Percentiles rank a stretch among this genome's conserved stretches.
Evolutionary conservation across 2,113 vertebrate genomes (phyloP).

Genomic region (Todiramphus chloris): DNA sequence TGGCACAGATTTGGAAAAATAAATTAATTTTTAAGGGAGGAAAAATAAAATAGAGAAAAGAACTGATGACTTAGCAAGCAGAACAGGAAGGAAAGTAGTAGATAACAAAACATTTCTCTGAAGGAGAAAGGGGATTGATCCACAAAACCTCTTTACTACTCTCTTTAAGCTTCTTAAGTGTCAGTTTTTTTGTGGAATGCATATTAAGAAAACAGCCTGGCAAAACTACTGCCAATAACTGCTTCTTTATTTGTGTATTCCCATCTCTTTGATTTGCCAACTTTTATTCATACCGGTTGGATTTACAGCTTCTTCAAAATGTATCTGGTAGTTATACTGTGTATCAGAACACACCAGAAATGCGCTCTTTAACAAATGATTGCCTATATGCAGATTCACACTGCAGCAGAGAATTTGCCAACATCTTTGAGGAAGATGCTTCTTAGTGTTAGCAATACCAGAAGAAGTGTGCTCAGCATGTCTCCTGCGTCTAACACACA

Average conservation of each 20-base stretch:
- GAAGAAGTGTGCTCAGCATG: background rate
- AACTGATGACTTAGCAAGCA: background rate
- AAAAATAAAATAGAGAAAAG: background rate
- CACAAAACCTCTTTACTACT: background rate
- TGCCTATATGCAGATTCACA: background rate
- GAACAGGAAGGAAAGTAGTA: background rate
- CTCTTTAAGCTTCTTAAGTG: background rate
- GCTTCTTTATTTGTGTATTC: background rate
- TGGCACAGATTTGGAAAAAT: background rate
- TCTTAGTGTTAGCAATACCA: background rate
- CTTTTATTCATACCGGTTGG: background rate
- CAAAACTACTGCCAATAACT: slow-evolving; percentile 1
- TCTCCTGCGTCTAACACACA: background rate
- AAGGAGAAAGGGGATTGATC: background rate
- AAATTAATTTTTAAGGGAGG: background rate
- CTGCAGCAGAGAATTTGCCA: background rate
- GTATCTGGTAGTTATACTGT: background rate
- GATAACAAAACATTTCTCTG: background rate
- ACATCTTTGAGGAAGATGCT: background rate
- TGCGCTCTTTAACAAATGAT: background rate
- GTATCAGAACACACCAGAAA: background rate
- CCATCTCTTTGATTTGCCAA: background rate
- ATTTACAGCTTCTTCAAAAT: background rate
- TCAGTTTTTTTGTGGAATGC: background rate
- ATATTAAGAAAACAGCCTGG: background rate